Conservation (phyloP, 2,797 vertebrate genomes). For the Macrochelys suwanniensis region DNA sequence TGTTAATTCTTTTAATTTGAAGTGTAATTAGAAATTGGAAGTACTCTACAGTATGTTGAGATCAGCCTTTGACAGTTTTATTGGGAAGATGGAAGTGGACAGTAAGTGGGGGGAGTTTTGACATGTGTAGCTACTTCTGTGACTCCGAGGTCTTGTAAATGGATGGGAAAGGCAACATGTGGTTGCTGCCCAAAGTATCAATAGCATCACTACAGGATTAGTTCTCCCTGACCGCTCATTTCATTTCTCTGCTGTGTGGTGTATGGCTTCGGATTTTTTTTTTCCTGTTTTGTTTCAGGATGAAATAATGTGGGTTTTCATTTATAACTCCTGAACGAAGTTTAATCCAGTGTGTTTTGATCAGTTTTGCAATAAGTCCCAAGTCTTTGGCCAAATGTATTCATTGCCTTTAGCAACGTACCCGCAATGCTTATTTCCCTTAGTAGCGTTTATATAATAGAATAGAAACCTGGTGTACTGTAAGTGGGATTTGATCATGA, state of each 20-base stretch:
- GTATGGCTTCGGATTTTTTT: conserved; percentile 33
- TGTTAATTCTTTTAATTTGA: conserved; percentile 17
- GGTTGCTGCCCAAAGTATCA: background rate
- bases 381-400: background rate
- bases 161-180: background rate
- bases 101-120: background rate
- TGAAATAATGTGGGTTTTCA: background rate
- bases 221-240: background rate
- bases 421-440: background rate
- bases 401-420: conserved; percentile 11
- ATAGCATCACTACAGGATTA: background rate
- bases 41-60: background rate
- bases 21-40: background rate
- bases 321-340: background rate
- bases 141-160: background rate
- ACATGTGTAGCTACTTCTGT: background rate
- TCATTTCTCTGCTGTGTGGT: background rate
- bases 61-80: background rate
- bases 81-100: background rate
- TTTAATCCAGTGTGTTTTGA: conserved; percentile 43
- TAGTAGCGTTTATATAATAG: background rate
- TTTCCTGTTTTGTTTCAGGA: conserved; percentile 40
- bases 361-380: conserved; percentile 37
- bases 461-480: background rate
- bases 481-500: background rate